phyloP scores from a whole-genome alignment of 35 echinoderm and acorn worm genomes.

The Stichopus chloronotus region DNA sequence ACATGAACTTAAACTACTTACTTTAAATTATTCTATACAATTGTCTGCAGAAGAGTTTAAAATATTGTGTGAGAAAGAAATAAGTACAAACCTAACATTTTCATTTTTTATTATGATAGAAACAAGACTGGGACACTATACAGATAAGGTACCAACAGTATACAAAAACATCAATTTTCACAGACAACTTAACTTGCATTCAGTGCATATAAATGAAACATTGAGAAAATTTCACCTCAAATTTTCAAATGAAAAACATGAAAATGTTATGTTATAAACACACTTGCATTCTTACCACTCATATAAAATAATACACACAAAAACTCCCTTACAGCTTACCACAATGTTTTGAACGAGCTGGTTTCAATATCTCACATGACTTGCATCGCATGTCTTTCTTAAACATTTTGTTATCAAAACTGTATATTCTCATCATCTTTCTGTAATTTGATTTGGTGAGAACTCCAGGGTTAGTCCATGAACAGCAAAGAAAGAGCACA shows the following conservation, averaged over 20 bases:
- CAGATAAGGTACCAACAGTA: not conserved
- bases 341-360: constrained; percentile 92
- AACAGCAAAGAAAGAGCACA: constrained; percentile 58
- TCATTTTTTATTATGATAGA: too few species aligned
- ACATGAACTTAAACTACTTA: too few species aligned
- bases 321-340: constrained; percentile 33
- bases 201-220: not conserved
- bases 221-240: too few species aligned
- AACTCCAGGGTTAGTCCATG: constrained; percentile 73
- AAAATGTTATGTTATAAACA: too few species aligned
- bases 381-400: constrained; percentile 47
- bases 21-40: too few species aligned
- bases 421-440: constrained; percentile 46
- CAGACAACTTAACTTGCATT: not conserved
- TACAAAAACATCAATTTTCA: not conserved
- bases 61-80: too few species aligned
- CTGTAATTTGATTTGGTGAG: constrained; percentile 52
- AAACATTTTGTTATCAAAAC: constrained; percentile 67
- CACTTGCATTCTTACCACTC: too few species aligned
- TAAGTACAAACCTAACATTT: too few species aligned
- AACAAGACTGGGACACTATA: too few species aligned
- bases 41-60: too few species aligned
- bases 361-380: constrained; percentile 80
- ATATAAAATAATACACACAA: too few species aligned
- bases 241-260: too few species aligned